Evolutionary conservation across 2,888 invertebrate genomes (phyloP), one percentile per base, ranked within the genome.

Genomic region (Torymus aiolomorphi): DNA sequence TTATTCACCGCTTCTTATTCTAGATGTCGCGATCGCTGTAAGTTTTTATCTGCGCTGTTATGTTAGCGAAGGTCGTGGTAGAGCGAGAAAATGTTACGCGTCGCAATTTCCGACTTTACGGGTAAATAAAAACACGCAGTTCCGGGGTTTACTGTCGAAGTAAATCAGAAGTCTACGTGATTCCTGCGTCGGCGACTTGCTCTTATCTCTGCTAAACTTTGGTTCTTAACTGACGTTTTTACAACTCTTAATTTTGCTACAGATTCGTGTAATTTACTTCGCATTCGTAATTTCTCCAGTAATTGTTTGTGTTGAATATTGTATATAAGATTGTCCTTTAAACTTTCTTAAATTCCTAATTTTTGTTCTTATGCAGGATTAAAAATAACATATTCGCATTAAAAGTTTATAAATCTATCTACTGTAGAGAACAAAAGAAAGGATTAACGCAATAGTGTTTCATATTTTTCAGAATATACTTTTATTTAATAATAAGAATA

Each of bases 31-130:
- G 52, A 69, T 75, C 75, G 57, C 59, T 42, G 42, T 69, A 63
- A 78, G 74, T 67, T 78, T 78, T 78, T 78, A 78, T 78, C 69
- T 74, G 73, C 62, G 61, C 20, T 61, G 78, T 74, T 74, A 70
- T 63, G 57, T 4, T 20, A 14, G n/a, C 10, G 12, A 3, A 20
- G 5, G 49, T 16, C 20, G 10, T 14, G 65, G 24, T 16, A 62
- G 57, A n/a, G 16, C 31, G 52, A 16, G 31, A 31, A 20, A 54
- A 49, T 10, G 16, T 49, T 65, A 65, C 56, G 57, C 20, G 24
- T 42, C 52, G 77, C 52, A 71, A 71, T 77, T 66, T 77, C 59
- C 20, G 24, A 20, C 62, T 72, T 78, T 78, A 72, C 61, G 66
- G 18, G 59, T 61, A 65, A 72, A 52, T 65, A 77, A 77, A 77